Base-by-base conservation (phyloP, 2,797 vertebrate species). In the Pseudopleuronectes americanus region DNA sequence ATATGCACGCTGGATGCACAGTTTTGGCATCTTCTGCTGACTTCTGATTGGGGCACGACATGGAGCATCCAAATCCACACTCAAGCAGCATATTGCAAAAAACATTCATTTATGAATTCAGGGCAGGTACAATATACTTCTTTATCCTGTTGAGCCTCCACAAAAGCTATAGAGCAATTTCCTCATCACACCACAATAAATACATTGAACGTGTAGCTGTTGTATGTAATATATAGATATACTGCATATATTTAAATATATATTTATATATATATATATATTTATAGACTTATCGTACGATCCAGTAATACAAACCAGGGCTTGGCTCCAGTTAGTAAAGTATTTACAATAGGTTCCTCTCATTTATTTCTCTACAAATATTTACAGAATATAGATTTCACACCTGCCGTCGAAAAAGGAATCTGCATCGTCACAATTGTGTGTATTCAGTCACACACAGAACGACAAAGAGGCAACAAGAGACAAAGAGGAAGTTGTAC, bases 1-100 rank as follows among this genome's bases (percentile, higher is more conserved):
- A 90, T 90, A 87, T 81, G 78, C 81, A 90, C 65, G 38, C 63
- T 2, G 6, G 65, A 76, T 74, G 90, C 87, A 89, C 76, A 85
- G 64, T 86, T 90, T 92, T 90, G 92, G 90, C 89, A 89, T 92
- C 76, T 90, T 88, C 76, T 79, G 74, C 67, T 82, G 79, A 87
- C 68, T 66, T 89, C 28, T 80, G 73, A 70, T 64, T 57, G 72
- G 76, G 78, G 61, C 72, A 81, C 66, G 31, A 87, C 81, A 79
- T n/a, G 13, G 68, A 77, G 55, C 51, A 69, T 84, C 81, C 62
- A 75, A 80, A 82, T 83, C 79, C 84, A 83, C 86, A 84, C 79
- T 68, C 77, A 74, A 88, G 87, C 86, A 90, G 86, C 83, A 69
- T 75, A 68, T 80, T 84, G 89, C 79, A 84, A 90, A 24, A 17